Base-by-base conservation (phyloP, 2,888 invertebrate genomes). In the Axea sp. region DNA sequence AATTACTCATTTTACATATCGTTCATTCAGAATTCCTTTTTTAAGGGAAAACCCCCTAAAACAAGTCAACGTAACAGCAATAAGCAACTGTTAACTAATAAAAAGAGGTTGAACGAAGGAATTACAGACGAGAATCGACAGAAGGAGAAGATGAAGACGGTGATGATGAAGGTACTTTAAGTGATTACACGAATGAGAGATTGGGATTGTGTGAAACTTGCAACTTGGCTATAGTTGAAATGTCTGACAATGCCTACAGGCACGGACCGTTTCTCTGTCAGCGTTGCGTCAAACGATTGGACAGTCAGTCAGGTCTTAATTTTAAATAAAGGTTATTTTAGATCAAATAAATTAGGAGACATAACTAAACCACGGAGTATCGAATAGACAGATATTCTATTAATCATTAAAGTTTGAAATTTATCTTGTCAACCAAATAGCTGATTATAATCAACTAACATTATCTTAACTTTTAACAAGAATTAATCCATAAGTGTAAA, bases 221-320 rank as follows among this genome's bases (percentile, higher is more conserved):
- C 67, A 78, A 82, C 55, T 64, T 82, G 47, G 41, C 49, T 0
- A 78, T 80, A 14, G 75, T 80, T 7, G 76, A 79, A 17, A 72
- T 75, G 1, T 64, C 49, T 7, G 72, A 80, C 6, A 74, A 81
- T 5, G 33, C 76, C 3, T 84, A 80, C 71, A 75, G 78, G 11
- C 78, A 82, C 4, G 82, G 79, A 9, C 85, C 84, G 43, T 51
- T 80, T 2, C 53, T 86, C n/a, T 86, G 86, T 55, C 79, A 81
- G 35, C 80, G 78, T 19, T 86, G 86, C 55, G 77, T 83, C 15
- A 79, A 79, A 43, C 75, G 80, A 39, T 80, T 81, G 33, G 76
- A 80, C 1, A 75, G 82, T 45, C 79, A 77, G 73, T 79, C 84
- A 78, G 84, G 85, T 85, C 6, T 72, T 37, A 51, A 12, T 45